phyloP scores from a whole-genome alignment of 2,113 vertebrate species.

The Apeltes quadracus region DNA sequence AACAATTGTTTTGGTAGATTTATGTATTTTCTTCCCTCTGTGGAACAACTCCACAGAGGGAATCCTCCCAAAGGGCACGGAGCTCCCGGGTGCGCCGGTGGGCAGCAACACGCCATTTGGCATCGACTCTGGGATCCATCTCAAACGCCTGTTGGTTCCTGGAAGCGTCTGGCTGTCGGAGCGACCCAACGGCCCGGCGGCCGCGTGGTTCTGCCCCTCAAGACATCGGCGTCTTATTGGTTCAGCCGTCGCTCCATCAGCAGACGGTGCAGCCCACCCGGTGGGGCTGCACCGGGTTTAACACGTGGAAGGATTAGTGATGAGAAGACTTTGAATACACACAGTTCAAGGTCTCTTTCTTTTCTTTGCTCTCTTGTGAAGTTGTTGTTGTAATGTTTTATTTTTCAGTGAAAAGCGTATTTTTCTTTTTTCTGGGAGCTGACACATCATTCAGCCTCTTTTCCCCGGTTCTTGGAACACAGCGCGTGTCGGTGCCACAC shows the following conservation, averaged over 20 bases:
- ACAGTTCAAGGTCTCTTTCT: neutral
- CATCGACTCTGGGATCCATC: neutral
- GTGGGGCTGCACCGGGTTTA: no score
- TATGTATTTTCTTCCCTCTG: neutral
- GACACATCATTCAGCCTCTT: neutral
- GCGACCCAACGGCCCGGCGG: neutral
- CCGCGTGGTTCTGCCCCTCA: neutral
- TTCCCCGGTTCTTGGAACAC: conserved; percentile 7
- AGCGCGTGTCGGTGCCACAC: neutral
- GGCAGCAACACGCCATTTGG: neutral
- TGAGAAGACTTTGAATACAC: neutral
- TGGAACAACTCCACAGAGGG: neutral
- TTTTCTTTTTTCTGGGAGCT: neutral
- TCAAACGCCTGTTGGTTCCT: neutral
- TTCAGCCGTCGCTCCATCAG: neutral
- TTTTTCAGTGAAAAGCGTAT: neutral
- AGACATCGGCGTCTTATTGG: neutral
- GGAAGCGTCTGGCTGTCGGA: neutral
- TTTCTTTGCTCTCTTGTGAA: conserved; percentile 10
- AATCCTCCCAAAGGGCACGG: neutral
- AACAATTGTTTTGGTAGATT: neutral
- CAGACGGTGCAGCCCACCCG: neutral
- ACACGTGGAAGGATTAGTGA: neutral
- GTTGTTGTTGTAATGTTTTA: neutral
- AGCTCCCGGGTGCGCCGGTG: neutral